Evolutionary conservation across 2,888 invertebrate genomes (phyloP), one percentile per base, ranked within the genome.

Genomic region (Volucella zonaria): DNA sequence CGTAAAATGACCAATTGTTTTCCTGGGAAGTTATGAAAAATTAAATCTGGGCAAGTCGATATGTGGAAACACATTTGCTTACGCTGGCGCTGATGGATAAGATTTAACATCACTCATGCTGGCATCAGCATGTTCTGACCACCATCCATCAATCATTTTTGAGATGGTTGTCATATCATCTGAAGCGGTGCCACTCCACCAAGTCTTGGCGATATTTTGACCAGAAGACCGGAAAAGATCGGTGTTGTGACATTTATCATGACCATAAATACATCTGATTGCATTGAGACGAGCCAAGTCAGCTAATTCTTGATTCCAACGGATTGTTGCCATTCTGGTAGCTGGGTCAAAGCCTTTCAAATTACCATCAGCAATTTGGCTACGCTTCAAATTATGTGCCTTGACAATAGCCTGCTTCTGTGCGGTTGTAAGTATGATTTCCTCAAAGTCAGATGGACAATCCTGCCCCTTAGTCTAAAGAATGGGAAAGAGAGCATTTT

Each of bases 211-310:
- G 18, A 89, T 66, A 73, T 90, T 90, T 87, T 90, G 90, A 3
- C 90, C 90, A 10, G 89, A 58, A 68, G 82, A 88, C 10, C 76
- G 61, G 62, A 89, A 90, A 2, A 54, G 73, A 0, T 86, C 73
- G 1, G 90, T 90, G 4, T 88, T 89, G 73, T 66, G 90, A 77
- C 90, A 90, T 0, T 73, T 62, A 15, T 90, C 90, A 68, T 89
- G 90, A 0, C 64, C 12, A 87, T 89, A 88, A 40, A 52, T 1
- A 9, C 90, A 90, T 14, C 87, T 87, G 11, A 49, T 87, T 0
- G 88, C 89, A 58, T 90, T 89, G 1, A 88, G 75, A 3, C 66
- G 68, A 9, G 90, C 90, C 52, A 90, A 18, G n/a, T 82, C 61
- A 38, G 90, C 89, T 56, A 90, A 76, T 18, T 90, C 89, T 1